Evolutionary conservation across 2,797 vertebrate species (phyloP).

Genomic region (Okamejei kenojei): DNA sequence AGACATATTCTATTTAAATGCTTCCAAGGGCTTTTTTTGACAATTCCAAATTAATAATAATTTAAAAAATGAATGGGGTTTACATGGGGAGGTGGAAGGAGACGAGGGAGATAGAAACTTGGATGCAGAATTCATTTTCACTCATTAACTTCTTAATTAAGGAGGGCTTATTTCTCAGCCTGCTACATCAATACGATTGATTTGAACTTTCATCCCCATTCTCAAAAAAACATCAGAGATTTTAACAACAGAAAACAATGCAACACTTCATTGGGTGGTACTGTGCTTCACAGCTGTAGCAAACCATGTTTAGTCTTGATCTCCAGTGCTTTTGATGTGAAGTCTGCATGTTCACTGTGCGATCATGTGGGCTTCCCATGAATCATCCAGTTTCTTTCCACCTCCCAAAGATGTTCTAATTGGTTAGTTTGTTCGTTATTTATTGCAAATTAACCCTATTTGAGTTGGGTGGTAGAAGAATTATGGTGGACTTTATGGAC

Average conservation of each 20-base stretch:
- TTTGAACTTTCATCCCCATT: not conserved
- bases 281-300: too few species aligned
- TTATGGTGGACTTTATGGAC: too few species aligned
- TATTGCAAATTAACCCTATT: too few species aligned
- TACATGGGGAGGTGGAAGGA: not conserved
- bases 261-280: not conserved
- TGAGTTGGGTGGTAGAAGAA: too few species aligned
- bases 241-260: not conserved
- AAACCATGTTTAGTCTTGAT: too few species aligned
- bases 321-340: too few species aligned
- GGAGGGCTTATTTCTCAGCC: not conserved
- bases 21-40: not conserved
- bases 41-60: not conserved
- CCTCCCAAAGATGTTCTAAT: too few species aligned
- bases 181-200: not conserved
- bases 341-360: too few species aligned
- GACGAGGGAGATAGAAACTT: not conserved
- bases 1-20: not conserved
- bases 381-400: too few species aligned
- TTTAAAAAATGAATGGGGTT: not conserved
- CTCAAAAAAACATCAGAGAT: not conserved
- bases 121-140: not conserved
- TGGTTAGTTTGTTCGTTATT: too few species aligned
- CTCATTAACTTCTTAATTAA: not conserved
- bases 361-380: too few species aligned